These are phyloP conservation scores for Euproctis similis DNA, from an alignment of 2,888 invertebrate species.

Conservation along the genomic window DNA sequence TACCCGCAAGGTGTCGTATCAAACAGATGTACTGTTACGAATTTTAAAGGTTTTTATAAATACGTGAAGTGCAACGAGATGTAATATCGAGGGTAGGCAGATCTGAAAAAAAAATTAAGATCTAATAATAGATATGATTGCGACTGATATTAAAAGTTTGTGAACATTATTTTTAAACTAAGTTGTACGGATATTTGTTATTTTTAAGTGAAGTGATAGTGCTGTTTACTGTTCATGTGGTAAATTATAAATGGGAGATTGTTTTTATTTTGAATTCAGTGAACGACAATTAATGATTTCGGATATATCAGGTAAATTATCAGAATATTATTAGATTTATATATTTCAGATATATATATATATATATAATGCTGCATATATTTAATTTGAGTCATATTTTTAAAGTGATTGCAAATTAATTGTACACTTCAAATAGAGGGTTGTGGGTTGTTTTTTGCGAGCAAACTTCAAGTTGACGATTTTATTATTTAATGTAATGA, in stretches of 20 bases:
- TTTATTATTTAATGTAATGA: no score
- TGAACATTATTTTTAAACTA: slow-evolving; percentile 21
- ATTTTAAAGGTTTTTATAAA: slow-evolving; percentile 7
- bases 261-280: no score
- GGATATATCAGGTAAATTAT: slow-evolving; percentile 23
- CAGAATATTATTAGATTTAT: no score
- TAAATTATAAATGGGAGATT: slow-evolving; percentile 21
- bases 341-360: no score
- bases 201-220: slow-evolving; percentile 24
- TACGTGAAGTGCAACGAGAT: slow-evolving; percentile 21
- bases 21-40: slow-evolving; percentile 16
- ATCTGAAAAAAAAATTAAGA: slow-evolving; percentile 23
- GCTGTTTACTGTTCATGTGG: slow-evolving; percentile 23
- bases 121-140: slow-evolving; percentile 20
- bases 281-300: slow-evolving; percentile 11
- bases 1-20: slow-evolving; percentile 26
- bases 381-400: background rate
- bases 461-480: no score
- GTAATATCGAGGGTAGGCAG: slow-evolving; percentile 17
- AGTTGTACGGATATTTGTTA: slow-evolving; percentile 19
- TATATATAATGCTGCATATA: no score
- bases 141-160: slow-evolving; percentile 15
- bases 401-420: background rate
- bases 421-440: no score
- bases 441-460: no score